These are phyloP conservation scores for Lycaon pictus DNA, from an alignment of 2,113 vertebrate genomes.

Conservation along the genomic window DNA sequence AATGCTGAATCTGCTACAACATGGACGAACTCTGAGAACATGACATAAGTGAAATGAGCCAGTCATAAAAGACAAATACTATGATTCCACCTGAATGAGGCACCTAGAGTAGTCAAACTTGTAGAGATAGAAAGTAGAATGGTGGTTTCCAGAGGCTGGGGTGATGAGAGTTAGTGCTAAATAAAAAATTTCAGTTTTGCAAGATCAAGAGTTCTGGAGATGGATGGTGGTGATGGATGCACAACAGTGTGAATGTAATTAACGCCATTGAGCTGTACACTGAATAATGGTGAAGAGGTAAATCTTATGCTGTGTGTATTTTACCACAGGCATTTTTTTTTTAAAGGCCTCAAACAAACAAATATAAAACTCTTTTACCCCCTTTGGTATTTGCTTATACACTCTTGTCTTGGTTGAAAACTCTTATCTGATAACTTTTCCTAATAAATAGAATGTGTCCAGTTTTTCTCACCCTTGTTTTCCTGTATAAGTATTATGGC, in stretches of 20 bases:
- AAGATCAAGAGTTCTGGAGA: neutral
- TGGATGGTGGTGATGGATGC: neutral
- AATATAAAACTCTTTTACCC: neutral
- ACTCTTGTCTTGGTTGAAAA: neutral
- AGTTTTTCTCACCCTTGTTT: neutral
- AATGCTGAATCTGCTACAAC: neutral
- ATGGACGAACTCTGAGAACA: neutral
- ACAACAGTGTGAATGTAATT: neutral
- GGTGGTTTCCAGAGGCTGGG: neutral
- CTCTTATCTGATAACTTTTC: neutral
- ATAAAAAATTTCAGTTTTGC: neutral
- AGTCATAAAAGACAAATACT: neutral
- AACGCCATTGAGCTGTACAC: neutral
- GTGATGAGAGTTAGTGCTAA: neutral
- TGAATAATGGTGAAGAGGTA: neutral
- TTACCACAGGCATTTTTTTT: neutral
- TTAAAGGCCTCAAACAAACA: neutral
- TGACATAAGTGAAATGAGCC: no score
- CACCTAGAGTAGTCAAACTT: neutral
- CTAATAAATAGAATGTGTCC: neutral
- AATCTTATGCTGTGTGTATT: neutral
- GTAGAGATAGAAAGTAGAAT: neutral
- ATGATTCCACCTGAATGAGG: neutral
- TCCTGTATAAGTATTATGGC: neutral
- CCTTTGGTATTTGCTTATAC: neutral